Percentiles rank a stretch among this genome's conserved stretches.
Evolutionary conservation across 2,888 invertebrate genomes (phyloP).

Genomic region (Eustalomyia histrio): DNA sequence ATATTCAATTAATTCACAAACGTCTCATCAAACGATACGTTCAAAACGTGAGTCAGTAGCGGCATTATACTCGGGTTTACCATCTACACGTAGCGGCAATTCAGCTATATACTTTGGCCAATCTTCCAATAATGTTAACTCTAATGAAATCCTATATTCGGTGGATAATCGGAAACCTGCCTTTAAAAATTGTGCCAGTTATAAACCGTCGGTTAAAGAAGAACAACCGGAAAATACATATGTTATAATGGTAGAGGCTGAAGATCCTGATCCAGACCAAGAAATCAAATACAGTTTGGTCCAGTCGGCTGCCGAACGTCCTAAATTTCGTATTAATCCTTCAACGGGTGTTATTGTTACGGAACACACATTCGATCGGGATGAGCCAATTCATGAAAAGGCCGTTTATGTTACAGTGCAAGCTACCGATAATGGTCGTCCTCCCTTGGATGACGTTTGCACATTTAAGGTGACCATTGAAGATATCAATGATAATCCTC

Average conservation of each 20-base stretch:
- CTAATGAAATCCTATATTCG: conserved; percentile 70
- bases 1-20: conserved; percentile 1
- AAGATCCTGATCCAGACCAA: conserved; percentile 85
- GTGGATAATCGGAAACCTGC: conserved; percentile 91
- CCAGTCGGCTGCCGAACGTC: conserved; percentile 86
- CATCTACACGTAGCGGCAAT: conserved; percentile 66
- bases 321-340: conserved; percentile 89
- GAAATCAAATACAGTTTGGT: conserved; percentile 92
- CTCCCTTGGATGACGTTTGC: conserved; percentile 94
- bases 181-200: conserved; percentile 90
- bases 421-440: conserved; percentile 95
- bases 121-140: conserved; percentile 65
- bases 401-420: conserved; percentile 92
- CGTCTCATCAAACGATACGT: conserved; percentile 61
- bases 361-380: conserved; percentile 90
- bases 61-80: conserved; percentile 69
- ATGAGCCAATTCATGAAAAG: conserved; percentile 91
- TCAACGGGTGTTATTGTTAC: conserved; percentile 88
- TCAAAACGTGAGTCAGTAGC: conserved; percentile 64
- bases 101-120: conserved; percentile 60
- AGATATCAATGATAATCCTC: conserved; percentile 94
- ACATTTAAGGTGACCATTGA: conserved; percentile 94
- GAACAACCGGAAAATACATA: conserved; percentile 86
- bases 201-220: conserved; percentile 90
- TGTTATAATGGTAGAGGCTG: conserved; percentile 82